Evolutionary conservation across 2,113 vertebrate species (phyloP), one percentile per base, ranked within the genome.

Genomic region (Lepus americanus): DNA sequence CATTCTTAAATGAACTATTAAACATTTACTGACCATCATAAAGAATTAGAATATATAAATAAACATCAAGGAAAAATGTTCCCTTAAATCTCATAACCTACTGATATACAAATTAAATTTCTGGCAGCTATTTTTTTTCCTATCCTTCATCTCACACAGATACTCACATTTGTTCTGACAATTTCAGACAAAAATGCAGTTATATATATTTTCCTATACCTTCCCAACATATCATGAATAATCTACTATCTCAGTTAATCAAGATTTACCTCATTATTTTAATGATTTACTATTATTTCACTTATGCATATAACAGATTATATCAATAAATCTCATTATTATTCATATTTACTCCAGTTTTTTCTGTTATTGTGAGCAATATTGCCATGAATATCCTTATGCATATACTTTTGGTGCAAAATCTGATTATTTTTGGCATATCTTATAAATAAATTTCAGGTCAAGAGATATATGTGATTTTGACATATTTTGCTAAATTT

Each of bases 401-500:
- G 2, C 5, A 53, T 90, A 82, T 73, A 90, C 83, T 59, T 86
- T 80, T 95, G 22, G 3, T n/a, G 2, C 17, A 83, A 74, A 64
- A 63, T 66, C 23, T 76, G 13, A 78, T 78, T 85, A 67, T 55
- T 77, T 92, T 84, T 92, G 27, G 12, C 19, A 29, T 70, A 39
- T 63, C 8, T 10, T 70, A 63, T 1, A 95, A 90, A 29, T 29
- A 87, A n/a, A 51, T 72, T 39, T 93, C 16, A 39, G 23, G 9
- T 88, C 63, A 92, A 91, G 19, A 14, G 1, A 85, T 61, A 53
- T 44, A 53, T 74, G 19, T 0, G 13, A 59, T 91, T 81, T 92
- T 88, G 36, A 76, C 53, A 92, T 0, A 61, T 0, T 81, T 67
- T 51, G 25, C 53, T 92, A 64, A 92, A 85, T 87, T 96, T 95